Evolutionary conservation across 2,797 vertebrate genomes (phyloP), one percentile per base, ranked within the genome.

Genomic region (Otus scops): DNA sequence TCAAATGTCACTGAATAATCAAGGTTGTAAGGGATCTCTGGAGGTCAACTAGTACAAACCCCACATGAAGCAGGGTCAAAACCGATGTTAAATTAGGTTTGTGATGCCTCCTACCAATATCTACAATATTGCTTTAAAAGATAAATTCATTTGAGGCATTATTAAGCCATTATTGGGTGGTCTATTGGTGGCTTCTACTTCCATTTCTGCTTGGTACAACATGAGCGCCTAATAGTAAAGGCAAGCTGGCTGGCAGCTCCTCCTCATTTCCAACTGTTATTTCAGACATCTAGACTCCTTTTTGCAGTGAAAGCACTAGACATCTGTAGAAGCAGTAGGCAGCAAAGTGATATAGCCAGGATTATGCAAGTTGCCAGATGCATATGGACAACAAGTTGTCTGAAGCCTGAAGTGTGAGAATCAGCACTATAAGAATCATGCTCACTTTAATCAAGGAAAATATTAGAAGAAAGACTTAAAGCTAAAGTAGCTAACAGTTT

Each of bases 281-380:
- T 77, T 68, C 79, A 97, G 84, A 51, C 57, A 94, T 24, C 4
- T 3, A 89, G 78, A 47, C 45, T 85, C 74, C 57, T 96, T 93
- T 92, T 36, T 95, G 88, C 94, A 92, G 67, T 0, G n/a, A 93
- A 94, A 84, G 91, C 94, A 85, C 53, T 19, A 86, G 96, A 97
- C 96, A 97, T 89, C 93, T 97, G 96, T 85, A 96, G 84, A 94
- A 97, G 68, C 96, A 89, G 93, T 80, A 92, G 96, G 96, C 75
- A 95, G 94, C 94, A 95, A 95, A 96, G 75, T 1, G 75, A 85
- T 38, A 39, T 84, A 97, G 95, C 86, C 92, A 96, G 80, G 93
- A 89, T 24, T 10, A 24, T 30, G 71, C 38, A 54, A 91, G 50
- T 39, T 96, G 94, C 92, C 96, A 96, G 93, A 94, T 93, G 88